Evolutionary conservation across 64 coral and sea anemone genomes (phyloP).

Genomic region (Astreopora myriophthalma): DNA sequence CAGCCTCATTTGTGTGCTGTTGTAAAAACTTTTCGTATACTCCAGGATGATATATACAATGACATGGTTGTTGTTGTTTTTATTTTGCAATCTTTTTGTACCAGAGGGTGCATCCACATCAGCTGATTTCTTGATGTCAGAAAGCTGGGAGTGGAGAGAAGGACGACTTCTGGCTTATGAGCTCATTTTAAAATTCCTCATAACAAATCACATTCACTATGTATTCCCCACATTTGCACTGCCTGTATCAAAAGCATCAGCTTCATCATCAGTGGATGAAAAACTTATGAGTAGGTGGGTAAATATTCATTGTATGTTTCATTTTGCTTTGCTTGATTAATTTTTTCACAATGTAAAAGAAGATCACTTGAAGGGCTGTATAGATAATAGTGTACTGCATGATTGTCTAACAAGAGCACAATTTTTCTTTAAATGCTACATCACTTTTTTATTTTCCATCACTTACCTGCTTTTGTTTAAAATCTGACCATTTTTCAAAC

Average conservation of each 20-base stretch:
- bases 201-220: conserved; percentile 98
- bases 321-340: background rate
- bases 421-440: too few species aligned
- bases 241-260: conserved; percentile 52
- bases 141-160: conserved; percentile 99
- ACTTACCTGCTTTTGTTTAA: too few species aligned
- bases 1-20: too few species aligned
- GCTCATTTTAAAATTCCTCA: conserved; percentile 92
- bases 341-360: too few species aligned
- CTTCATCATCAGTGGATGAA: conserved; percentile 89
- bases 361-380: too few species aligned
- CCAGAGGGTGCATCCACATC: conserved; percentile 36
- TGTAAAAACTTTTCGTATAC: too few species aligned
- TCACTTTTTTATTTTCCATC: too few species aligned
- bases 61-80: too few species aligned
- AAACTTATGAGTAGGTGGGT: conserved; percentile 69
- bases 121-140: conserved; percentile 72
- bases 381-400: background rate
- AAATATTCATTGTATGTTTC: background rate
- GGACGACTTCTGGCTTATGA: conserved; percentile 95
- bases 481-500: background rate
- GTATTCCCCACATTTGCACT: conserved; percentile 92
- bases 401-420: too few species aligned
- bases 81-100: background rate
- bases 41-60: too few species aligned